Base-by-base conservation (phyloP, 1,140 invertebrate genomes). In the Drosophila novamexicana region DNA sequence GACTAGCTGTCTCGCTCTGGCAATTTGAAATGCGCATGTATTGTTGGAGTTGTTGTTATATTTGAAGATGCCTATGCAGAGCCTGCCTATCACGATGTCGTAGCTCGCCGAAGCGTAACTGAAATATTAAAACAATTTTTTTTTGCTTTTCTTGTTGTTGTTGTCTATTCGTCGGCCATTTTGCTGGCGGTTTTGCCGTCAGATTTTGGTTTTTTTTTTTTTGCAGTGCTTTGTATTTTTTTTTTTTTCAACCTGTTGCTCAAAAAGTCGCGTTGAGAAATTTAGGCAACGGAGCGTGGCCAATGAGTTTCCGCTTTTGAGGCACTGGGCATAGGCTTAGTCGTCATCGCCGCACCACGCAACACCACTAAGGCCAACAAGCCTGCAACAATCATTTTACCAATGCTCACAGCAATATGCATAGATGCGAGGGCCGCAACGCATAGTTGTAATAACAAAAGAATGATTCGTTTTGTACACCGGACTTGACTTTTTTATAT, bases 281-380 rank as follows among this genome's bases (percentile, higher is more conserved):
- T 91, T 84, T 75, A 91, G 74, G 72, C 90, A 91, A 86, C 90
- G 85, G 86, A 91, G 90, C 90, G 82, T 91, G 86, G 63, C 90
- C 90, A 91, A 91, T 91, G 90, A 86, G 90, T 86, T 91, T 91
- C 90, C 90, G 90, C 83, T 90, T 79, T 90, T 75, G 75, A 80
- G 82, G 82, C 76, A 86, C 78, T 77, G 70, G 75, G 75, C 72
- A 71, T 88, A 79, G 83, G 84, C 83, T 89, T 88, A 88, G 76
- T 80, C 68, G 66, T 83, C 68, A 68, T 67, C 71, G 64, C 53
- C 54, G 37, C 64, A 68, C 70, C 70, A 69, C 63, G 52, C 71
- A 74, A 66, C 64, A 42, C 3, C 50, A 52, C 34, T 29, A 61
- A 45, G 32, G 47, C 16, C 54, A 72, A 49, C 32, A 56, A 37